Percentiles rank a stretch among this genome's conserved stretches.
Conservation (phyloP, 23 tunicate species). For the Halocynthia aurantium region DNA sequence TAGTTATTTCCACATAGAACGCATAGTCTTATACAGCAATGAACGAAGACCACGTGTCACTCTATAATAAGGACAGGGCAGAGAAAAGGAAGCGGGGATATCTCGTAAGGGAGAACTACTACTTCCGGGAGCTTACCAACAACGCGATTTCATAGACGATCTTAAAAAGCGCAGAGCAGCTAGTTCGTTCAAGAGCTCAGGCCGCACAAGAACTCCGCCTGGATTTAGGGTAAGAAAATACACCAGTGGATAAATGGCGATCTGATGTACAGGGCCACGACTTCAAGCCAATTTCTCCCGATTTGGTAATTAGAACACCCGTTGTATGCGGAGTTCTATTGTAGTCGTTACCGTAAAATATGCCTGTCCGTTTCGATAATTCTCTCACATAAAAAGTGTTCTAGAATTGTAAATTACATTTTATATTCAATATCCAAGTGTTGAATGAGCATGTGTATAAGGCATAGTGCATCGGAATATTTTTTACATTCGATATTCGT, state of each 20-base stretch:
- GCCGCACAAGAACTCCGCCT: constrained; percentile 34
- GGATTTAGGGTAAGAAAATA: constrained; percentile 35
- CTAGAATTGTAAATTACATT: too few species aligned
- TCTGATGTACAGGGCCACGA: neutral
- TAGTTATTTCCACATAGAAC: neutral
- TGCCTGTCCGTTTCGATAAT: too few species aligned
- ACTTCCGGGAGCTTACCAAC: constrained; percentile 63
- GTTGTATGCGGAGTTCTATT: too few species aligned
- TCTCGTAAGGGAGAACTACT: constrained; percentile 35
- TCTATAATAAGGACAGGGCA: constrained; percentile 41
- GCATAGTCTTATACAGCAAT: neutral
- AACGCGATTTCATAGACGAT: constrained; percentile 25
- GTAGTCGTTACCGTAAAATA: too few species aligned
- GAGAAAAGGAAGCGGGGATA: constrained; percentile 25
- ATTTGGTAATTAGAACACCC: too few species aligned
- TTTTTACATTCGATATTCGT: too few species aligned
- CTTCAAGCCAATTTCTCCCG: too few species aligned
- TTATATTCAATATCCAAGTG: too few species aligned
- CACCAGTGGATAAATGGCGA: neutral
- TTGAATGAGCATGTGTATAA: too few species aligned
- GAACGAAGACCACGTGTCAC: neutral
- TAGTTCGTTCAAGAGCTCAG: constrained; percentile 58
- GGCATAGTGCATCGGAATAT: too few species aligned
- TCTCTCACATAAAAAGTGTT: too few species aligned
- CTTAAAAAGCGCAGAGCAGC: constrained; percentile 26